Base-by-base conservation (phyloP, 2,888 invertebrate species). In the Dasysyrphus albostriatus region DNA sequence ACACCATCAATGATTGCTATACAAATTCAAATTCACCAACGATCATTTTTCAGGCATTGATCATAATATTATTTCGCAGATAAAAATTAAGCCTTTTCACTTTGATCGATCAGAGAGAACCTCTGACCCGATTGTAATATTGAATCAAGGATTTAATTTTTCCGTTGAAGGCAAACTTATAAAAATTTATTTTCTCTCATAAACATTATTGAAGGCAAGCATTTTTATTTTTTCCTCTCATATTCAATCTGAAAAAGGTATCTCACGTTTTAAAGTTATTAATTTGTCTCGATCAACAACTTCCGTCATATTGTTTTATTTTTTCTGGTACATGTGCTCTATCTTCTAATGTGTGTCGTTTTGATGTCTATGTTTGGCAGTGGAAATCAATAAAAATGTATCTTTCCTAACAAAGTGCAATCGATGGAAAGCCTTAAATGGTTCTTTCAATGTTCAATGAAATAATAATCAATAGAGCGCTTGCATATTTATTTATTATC, bases 201-300 rank as follows among this genome's bases (percentile, higher is more conserved):
- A 24, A 24, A 2, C 24, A 24, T 24, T 24, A 24, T 24, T 24
- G 24, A 24, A 24, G 24, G 24, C 24, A 24, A 24, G 3, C 24
- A 24, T 24, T 24, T 24, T 24, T 24, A 24, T 24, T 24, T 2
- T 24, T 24, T 24, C 24, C 6, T 10, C 9, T 59, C 59, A 19
- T 37, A 51, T 51, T 49, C 19, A 54, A 54, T 37, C 34, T 59
- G 7, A 59, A 59, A 39, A 59, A 19, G 59, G 59, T 59, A 59
- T 59, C 24, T 59, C 59, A 59, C 59, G 39, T 59, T 65, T 47
- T 65, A 47, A 65, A 49, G 32, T 65, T 44, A 65, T 65, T 65
- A 65, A 65, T 65, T 32, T 65, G 65, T 32, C 65, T 47, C 47
- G 29, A 65, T 65, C 47, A 16, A 47, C 32, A 65, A 65, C 10